Base-by-base conservation (phyloP, 1,140 invertebrate species). In the Eueides isabella region DNA sequence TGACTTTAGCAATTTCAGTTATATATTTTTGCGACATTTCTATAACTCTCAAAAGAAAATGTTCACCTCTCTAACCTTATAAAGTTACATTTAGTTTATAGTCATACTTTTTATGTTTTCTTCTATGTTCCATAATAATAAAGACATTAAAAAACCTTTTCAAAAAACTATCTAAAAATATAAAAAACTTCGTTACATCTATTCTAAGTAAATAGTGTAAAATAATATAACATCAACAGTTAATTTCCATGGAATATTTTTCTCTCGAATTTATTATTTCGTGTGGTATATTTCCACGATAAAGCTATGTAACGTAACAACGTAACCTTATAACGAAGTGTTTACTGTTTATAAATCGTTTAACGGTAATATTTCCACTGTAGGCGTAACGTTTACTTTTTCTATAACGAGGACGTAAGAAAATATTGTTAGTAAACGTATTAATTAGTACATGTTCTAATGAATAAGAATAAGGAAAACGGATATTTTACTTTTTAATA, bases 261-360 rank as follows among this genome's bases (percentile, higher is more conserved):
- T 26, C 19, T 7, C 48, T 26, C 23, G 2, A 26, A 55, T 26
- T 55, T 55, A 26, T 26, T 55, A 55, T 55, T 55, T 12, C 48
- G 9, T 26, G 9, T 19, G 23, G 48, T 11, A 55, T 55, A 12
- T 55, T 55, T 55, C 48, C 48, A 55, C 12, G 23, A 55, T 55
- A 26, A 55, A 44, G 26, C 48, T 26, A 11, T 26, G 0, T 48
- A 48, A 48, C 41, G 62, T n/a, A 65, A 35, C n/a, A 16, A 64
- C 29, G 31, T 31, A 29, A 31, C 29, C 19, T 31, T 31, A 64
- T 31, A 64, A 31, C 14, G 9, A 35, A 55, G 23, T 65, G 29
- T 64, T 6, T 64, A 64, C 31, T 64, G 62, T 65, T 65, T 35
- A 65, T 65, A 35, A 65, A 23, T 65, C n/a, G 28, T 65, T 12